Evolutionary conservation across 2,113 vertebrate species (phyloP).

Genomic region (Haemorhous mexicanus): DNA sequence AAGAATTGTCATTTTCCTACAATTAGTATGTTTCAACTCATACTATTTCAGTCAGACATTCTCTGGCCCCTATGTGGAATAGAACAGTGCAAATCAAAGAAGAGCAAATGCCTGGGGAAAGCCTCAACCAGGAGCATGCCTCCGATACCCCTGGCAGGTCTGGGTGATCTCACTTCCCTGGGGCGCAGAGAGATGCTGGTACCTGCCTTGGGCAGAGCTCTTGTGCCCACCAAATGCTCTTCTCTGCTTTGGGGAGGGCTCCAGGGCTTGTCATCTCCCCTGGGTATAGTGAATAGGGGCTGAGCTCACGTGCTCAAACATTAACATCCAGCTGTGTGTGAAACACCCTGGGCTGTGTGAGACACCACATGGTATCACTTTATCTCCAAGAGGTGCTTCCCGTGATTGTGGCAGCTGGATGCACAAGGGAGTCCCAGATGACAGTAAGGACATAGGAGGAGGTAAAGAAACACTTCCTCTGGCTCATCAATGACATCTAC

Average conservation of each 20-base stretch:
- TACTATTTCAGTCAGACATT: neutral
- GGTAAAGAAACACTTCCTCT: neutral
- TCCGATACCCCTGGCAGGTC: neutral
- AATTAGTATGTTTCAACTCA: neutral
- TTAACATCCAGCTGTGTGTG: neutral
- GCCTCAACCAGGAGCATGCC: neutral
- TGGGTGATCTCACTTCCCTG: neutral
- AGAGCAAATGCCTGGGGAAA: neutral
- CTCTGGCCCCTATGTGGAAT: neutral
- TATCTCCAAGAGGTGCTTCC: neutral
- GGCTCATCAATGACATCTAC: neutral
- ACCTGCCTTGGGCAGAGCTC: neutral
- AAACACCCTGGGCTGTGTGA: neutral
- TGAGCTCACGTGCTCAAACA: neutral
- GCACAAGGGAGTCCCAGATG: neutral
- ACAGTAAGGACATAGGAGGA: neutral
- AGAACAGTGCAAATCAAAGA: neutral
- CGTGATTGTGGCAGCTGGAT: neutral
- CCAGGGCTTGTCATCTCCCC: neutral
- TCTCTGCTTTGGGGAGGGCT: neutral
- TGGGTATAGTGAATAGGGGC: neutral
- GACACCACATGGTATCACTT: neutral
- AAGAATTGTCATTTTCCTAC: neutral
- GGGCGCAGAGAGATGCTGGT: accelerated
- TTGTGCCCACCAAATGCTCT: neutral